These are phyloP conservation scores for Plotosus lineatus DNA, from an alignment of 2,113 vertebrate genomes.

Conservation along the genomic window DNA sequence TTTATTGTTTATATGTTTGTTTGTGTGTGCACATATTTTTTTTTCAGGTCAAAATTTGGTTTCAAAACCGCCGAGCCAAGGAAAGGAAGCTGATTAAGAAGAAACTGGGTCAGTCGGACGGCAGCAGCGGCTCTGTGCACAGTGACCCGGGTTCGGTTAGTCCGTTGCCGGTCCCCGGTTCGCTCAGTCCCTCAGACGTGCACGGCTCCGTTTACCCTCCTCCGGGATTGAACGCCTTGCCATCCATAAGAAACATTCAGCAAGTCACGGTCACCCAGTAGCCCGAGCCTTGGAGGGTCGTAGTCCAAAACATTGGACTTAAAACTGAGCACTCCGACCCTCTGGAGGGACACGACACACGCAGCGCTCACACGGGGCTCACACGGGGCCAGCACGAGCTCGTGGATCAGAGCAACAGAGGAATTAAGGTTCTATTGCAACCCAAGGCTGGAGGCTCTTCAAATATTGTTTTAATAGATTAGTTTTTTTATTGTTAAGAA, in stretches of 20 bases:
- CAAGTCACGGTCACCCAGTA: slow-evolving; percentile 83
- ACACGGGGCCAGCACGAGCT: slow-evolving; percentile 50
- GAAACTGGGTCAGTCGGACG: slow-evolving; percentile 89
- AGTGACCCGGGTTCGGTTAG: slow-evolving; percentile 92
- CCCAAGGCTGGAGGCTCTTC: slow-evolving; percentile 74
- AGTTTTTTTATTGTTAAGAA: slow-evolving; percentile 63
- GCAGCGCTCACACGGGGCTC: slow-evolving; percentile 53
- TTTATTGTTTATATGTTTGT: not conserved
- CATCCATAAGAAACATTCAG: slow-evolving; percentile 83
- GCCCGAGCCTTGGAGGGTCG: slow-evolving; percentile 55
- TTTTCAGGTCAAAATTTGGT: slow-evolving; percentile 92
- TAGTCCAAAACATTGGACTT: slow-evolving; percentile 44
- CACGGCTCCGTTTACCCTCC: slow-evolving; percentile 79
- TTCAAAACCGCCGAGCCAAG: slow-evolving; percentile 91
- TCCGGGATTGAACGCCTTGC: slow-evolving; percentile 78
- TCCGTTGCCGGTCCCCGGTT: slow-evolving; percentile 79
- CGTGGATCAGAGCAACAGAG: slow-evolving; percentile 56
- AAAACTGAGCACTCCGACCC: slow-evolving; percentile 75
- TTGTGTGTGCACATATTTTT: too few species aligned
- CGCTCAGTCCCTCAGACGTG: slow-evolving; percentile 76
- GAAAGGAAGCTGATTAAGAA: slow-evolving; percentile 93
- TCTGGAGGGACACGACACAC: slow-evolving; percentile 60
- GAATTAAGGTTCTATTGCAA: slow-evolving; percentile 58
- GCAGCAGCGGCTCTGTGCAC: slow-evolving; percentile 83
- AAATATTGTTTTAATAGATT: slow-evolving; percentile 75